phyloP scores from a whole-genome alignment of 2,113 vertebrate species.

The Coregonus clupeaformis region DNA sequence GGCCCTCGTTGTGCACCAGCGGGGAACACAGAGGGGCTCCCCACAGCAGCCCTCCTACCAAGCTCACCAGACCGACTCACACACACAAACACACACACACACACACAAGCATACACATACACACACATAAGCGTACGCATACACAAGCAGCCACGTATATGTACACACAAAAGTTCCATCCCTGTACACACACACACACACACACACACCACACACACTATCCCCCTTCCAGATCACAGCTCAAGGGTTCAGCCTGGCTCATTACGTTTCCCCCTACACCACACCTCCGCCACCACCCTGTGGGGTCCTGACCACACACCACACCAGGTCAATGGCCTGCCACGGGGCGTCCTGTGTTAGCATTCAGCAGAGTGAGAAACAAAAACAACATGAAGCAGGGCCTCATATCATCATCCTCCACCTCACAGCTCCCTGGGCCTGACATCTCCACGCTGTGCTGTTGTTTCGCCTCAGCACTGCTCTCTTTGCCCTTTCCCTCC shows the following conservation, averaged over 20 bases:
- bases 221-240: slow-evolving; percentile 39
- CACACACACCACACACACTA: slow-evolving; percentile 2
- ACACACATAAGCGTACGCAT: neutral
- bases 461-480: slow-evolving; percentile 69
- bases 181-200: neutral
- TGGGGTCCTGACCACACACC: slow-evolving; percentile 60
- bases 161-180: no score
- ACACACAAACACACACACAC: no score
- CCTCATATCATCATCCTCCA: slow-evolving; percentile 68
- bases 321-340: slow-evolving; percentile 58
- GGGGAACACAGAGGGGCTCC: slow-evolving; percentile 43
- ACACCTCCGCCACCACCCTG: slow-evolving; percentile 19
- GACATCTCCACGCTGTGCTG: slow-evolving; percentile 65
- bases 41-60: slow-evolving; percentile 24
- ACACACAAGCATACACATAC: slow-evolving; percentile 14
- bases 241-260: slow-evolving; percentile 60
- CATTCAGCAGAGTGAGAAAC: slow-evolving; percentile 69
- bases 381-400: slow-evolving; percentile 57
- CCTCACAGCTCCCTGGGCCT: slow-evolving; percentile 62
- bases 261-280: slow-evolving; percentile 46
- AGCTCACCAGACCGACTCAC: slow-evolving; percentile 24
- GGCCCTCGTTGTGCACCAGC: slow-evolving; percentile 43
- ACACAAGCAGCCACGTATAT: no score
- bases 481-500: slow-evolving; percentile 70
- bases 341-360: slow-evolving; percentile 53